phyloP scores from a whole-genome alignment of 2,888 invertebrate genomes.

The Cosmorhoe ocellata region DNA sequence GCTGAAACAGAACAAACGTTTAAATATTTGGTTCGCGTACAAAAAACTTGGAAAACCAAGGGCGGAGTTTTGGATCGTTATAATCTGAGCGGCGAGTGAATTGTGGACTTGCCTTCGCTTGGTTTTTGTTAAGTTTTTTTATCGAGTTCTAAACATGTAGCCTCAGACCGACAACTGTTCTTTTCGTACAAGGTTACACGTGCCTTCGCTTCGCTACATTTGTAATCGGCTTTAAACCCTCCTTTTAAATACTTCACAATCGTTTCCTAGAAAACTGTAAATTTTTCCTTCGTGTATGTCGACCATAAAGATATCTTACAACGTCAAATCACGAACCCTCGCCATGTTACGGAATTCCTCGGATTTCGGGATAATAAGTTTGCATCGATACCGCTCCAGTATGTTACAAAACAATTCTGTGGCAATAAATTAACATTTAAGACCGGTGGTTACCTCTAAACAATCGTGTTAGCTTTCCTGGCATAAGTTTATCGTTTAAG shows the following conservation, averaged over 20 bases:
- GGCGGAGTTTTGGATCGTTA: slow-evolving; percentile 70
- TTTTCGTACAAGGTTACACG: slow-evolving; percentile 69
- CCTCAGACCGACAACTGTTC: slow-evolving; percentile 62
- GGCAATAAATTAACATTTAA: slow-evolving; percentile 64
- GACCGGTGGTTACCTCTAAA: slow-evolving; percentile 58
- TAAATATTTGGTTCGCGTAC: slow-evolving; percentile 45
- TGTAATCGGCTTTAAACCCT: slow-evolving; percentile 32
- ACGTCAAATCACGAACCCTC: slow-evolving; percentile 64
- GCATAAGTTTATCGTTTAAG: slow-evolving; percentile 67
- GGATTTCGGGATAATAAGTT: slow-evolving; percentile 36
- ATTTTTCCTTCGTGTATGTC: slow-evolving; percentile 67
- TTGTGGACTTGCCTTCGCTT: slow-evolving; percentile 57
- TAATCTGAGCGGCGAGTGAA: slow-evolving; percentile 64
- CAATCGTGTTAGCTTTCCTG: slow-evolving; percentile 62
- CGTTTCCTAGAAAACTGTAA: slow-evolving; percentile 65
- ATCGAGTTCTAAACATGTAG: slow-evolving; percentile 51
- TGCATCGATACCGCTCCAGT: slow-evolving; percentile 32
- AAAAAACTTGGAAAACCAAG: slow-evolving; percentile 64
- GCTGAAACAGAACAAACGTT: slow-evolving; percentile 42
- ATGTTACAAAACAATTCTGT: slow-evolving; percentile 42
- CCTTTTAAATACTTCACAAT: slow-evolving; percentile 47
- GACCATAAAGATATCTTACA: slow-evolving; percentile 66
- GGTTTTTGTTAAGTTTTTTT: slow-evolving; percentile 71
- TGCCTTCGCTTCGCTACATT: slow-evolving; percentile 31
- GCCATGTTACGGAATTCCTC: slow-evolving; percentile 55